Evolutionary conservation across 2,888 invertebrate species (phyloP).

Genomic region (Papilio demoleus): DNA sequence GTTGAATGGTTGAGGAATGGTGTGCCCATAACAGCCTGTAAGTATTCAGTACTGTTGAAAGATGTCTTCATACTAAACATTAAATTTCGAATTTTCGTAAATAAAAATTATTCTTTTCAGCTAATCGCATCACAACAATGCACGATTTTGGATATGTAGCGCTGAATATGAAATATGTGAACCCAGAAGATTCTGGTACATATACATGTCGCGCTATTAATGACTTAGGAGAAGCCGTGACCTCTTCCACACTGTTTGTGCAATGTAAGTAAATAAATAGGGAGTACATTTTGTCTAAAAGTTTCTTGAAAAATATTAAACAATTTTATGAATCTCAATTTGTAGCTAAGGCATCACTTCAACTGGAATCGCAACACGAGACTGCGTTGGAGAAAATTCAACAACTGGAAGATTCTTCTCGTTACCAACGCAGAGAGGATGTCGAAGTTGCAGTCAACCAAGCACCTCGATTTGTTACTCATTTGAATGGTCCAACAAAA

Average conservation of each 20-base stretch:
- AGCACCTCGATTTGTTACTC: conserved; percentile 93
- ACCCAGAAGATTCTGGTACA: conserved; percentile 97
- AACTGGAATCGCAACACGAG: conserved; percentile 95
- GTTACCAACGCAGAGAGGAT: conserved; percentile 91
- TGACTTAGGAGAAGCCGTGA: conserved; percentile 97
- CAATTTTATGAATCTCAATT: conserved; percentile 44
- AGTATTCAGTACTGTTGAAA: conserved; percentile 60
- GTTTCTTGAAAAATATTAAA: conserved; percentile 1
- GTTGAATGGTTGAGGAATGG: conserved; percentile 97
- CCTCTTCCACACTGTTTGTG: conserved; percentile 95
- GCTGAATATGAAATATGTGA: conserved; percentile 96
- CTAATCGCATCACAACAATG: conserved; percentile 96
- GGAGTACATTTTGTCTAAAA: background rate
- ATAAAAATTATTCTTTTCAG: conserved; percentile 63
- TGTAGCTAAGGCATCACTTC: conserved; percentile 92
- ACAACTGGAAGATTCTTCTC: conserved; percentile 92
- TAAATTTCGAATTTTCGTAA: background rate
- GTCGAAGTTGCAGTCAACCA: conserved; percentile 91
- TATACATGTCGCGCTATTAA: conserved; percentile 97
- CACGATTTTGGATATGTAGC: conserved; percentile 99
- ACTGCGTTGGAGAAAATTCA: conserved; percentile 93
- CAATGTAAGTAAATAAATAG: conserved; percentile 85
- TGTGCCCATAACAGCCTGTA: conserved; percentile 94
- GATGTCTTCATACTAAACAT: conserved; percentile 8
- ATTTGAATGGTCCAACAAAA: conserved; percentile 92